Conservation (phyloP, 2,888 invertebrate genomes). For the Geophilus truncorum region DNA sequence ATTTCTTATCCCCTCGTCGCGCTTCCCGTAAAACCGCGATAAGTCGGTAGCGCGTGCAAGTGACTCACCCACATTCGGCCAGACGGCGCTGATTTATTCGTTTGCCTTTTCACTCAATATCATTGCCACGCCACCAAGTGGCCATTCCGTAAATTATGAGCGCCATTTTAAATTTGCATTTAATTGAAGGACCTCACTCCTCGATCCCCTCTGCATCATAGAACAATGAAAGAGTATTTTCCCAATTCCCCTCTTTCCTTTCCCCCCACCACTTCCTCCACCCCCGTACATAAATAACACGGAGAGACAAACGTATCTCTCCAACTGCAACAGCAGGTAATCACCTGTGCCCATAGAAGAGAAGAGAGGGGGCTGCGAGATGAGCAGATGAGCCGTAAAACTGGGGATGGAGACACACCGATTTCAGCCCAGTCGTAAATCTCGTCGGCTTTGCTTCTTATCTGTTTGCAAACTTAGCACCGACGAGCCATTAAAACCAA, state of each 20-base stretch:
- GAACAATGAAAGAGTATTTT: background rate
- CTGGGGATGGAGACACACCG: background rate
- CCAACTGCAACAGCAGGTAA: background rate
- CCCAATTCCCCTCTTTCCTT: background rate
- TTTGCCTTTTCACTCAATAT: background rate
- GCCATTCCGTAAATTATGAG: background rate
- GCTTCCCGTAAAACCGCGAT: background rate
- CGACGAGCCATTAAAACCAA: background rate
- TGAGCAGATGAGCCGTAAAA: background rate
- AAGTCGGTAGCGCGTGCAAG: background rate
- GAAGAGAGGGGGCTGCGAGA: background rate
- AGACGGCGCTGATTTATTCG: background rate
- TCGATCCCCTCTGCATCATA: background rate
- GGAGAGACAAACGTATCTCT: background rate
- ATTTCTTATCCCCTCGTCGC: background rate
- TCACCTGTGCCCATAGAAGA: background rate
- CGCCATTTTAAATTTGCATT: conserved; percentile 30
- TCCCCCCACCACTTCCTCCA: background rate
- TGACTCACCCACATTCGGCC: background rate
- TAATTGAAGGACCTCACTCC: conserved; percentile 14
- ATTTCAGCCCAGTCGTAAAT: background rate
- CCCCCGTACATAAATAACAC: background rate
- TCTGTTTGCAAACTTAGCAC: background rate
- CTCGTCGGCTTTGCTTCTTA: background rate
- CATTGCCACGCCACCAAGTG: background rate